Evolutionary conservation across 2,888 invertebrate species (phyloP), one percentile per base, ranked within the genome.

Genomic region (Xiphydria camelus): DNA sequence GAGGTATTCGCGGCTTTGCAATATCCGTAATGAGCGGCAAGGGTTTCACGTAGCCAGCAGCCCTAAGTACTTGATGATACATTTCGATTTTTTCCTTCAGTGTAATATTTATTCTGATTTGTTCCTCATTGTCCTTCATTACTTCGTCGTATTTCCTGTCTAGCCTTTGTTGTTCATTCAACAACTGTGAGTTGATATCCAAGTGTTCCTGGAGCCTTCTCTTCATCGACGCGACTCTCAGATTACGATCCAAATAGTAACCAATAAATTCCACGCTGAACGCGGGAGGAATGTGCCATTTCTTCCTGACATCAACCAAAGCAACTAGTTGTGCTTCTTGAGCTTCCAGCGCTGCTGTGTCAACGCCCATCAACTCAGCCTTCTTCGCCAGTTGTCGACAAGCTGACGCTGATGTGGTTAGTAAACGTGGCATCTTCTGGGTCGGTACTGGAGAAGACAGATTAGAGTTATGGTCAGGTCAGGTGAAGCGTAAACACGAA

Each of bases 191-290:
- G 66, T 94, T 93, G 51, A 87, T 85, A 36, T 83, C 83, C 1
- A 88, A 80, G 39, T 91, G 82, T 33, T 88, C 84, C 57, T 89
- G 86, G 4, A 94, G 78, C 20, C 89, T 87, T 17, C 84, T 80
- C 59, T 91, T 87, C 78, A 95, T 83, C 9, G 87, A 86, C 3
- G 86, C 83, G 44, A 94, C 85, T 9, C 94, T 82, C 3, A 86
- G 83, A 70, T 94, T 92, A 17, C 96, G 82, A 74, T 96, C 95
- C 43, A 94, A 77, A 71, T 92, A 96, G 75, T 97, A 97, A 1
- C 90, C 92, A 37, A 96, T 89, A 73, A 94, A 98, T 75, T 96
- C 95, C 0, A 94, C 91, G 34, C 90, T 92, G 70, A 97, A 93
- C 0, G 96, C 94, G 0, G 95, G 94, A 0, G 92, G 87, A 49